phyloP scores from a whole-genome alignment of 2,797 vertebrate species.

The Okamejei kenojei region DNA sequence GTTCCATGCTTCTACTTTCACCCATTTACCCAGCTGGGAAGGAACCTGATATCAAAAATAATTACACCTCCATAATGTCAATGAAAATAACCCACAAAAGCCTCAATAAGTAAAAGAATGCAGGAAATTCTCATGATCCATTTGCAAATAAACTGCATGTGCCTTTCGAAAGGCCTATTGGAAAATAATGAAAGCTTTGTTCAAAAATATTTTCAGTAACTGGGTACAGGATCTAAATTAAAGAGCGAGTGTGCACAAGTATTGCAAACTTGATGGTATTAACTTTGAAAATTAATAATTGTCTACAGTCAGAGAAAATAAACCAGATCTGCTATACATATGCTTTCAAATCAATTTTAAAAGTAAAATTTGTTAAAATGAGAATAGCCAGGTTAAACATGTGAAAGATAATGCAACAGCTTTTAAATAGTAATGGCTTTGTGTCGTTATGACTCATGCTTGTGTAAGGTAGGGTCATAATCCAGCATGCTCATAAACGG shows the following conservation, averaged over 20 bases:
- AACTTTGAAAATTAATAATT: neutral
- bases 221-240: neutral
- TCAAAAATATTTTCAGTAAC: neutral
- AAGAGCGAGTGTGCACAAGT: neutral
- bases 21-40: neutral
- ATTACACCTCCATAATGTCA: neutral
- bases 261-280: neutral
- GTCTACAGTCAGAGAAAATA: neutral
- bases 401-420: neutral
- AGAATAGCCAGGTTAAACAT: neutral
- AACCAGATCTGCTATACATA: neutral
- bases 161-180: neutral
- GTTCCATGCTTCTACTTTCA: too few relatives aligned
- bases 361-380: neutral
- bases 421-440: neutral
- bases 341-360: neutral
- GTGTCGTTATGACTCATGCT: neutral
- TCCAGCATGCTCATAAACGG: neutral
- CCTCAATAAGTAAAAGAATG: neutral
- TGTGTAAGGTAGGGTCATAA: neutral
- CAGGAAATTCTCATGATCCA: neutral
- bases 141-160: neutral
- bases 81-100: neutral
- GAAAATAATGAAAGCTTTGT: neutral
- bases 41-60: neutral